phyloP scores from a whole-genome alignment of 2,888 invertebrate species.

The Cotesia congregata region DNA sequence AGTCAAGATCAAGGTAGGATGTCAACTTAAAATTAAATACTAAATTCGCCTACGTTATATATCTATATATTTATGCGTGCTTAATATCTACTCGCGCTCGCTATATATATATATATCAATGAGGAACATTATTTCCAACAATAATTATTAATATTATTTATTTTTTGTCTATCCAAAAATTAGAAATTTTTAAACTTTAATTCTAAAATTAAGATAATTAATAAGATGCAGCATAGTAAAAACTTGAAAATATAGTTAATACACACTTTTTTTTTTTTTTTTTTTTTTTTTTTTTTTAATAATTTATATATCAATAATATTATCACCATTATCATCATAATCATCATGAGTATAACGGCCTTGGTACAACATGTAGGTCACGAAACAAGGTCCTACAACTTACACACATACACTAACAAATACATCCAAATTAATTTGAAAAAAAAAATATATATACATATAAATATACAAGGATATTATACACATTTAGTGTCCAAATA shows the following conservation, averaged over 20 bases:
- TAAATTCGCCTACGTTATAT: neutral
- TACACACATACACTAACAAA: constrained; percentile 47
- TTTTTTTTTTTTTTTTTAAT: neutral
- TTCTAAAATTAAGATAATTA: no score
- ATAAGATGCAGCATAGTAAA: neutral
- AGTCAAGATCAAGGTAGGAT: neutral
- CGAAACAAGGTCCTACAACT: constrained; percentile 68
- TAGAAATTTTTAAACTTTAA: no score
- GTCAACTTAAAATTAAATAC: neutral
- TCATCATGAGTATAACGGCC: constrained; percentile 67
- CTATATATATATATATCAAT: neutral
- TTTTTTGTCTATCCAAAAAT: no score
- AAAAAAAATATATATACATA: constrained; percentile 12
- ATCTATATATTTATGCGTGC: no score
- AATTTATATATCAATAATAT: neutral
- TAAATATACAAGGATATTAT: neutral
- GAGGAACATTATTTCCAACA: no score
- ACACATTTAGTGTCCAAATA: neutral
- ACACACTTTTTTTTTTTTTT: neutral
- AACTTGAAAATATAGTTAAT: neutral
- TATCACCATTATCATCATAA: constrained; percentile 42
- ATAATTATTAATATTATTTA: no score
- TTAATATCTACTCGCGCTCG: neutral
- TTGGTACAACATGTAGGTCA: constrained; percentile 68
- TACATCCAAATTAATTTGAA: neutral